Evolutionary conservation across 2,888 invertebrate genomes (phyloP), one percentile per base, ranked within the genome.

Genomic region (Pyrrhosoma nymphula): DNA sequence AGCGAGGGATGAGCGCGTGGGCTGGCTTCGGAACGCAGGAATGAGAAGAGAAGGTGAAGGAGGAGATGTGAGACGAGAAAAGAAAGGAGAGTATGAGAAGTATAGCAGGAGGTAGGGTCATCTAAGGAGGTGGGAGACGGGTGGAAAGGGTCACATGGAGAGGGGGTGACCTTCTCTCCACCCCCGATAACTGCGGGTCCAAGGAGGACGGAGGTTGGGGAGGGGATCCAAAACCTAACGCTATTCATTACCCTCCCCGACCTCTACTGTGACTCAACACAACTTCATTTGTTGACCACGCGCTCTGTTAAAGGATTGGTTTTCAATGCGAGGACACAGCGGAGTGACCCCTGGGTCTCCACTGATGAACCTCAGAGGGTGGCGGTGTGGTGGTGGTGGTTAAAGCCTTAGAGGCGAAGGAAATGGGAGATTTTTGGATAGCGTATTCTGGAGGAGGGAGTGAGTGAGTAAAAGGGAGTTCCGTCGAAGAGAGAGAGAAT

Each of bases 281-380:
- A 91, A 63, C 63, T 26, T 82, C 82, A 82, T 63, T 63, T 14
- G 91, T 56, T 56, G 55, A 89, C 89, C 35, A 39, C 39, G 47
- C 35, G 26, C 89, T 91, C 63, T 35, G 82, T 82, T 82, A 30
- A 56, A 91, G 91, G 91, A 91, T 91, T 69, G 91, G 91, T 26
- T 91, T 82, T 69, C 91, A 69, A 63, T 63, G 56, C 91, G 39
- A 39, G 26, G 60, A 63, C 63, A 39, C 63, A 39, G 30, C 91
- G 63, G 91, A 82, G 35, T 18, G 82, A 82, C 16, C 82, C 82
- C n/a, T 20, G 18, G 35, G 35, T 82, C 82, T 10, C 82, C 47
- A 47, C 35, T 82, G 35, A 35, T 82, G 82, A 82, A 35, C 82
- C 35, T 35, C 30, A 10, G 82, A 16, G 30, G 35, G 82, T 14